Evolutionary conservation across 2,888 invertebrate genomes (phyloP).

Genomic region (Andrena minutula): DNA sequence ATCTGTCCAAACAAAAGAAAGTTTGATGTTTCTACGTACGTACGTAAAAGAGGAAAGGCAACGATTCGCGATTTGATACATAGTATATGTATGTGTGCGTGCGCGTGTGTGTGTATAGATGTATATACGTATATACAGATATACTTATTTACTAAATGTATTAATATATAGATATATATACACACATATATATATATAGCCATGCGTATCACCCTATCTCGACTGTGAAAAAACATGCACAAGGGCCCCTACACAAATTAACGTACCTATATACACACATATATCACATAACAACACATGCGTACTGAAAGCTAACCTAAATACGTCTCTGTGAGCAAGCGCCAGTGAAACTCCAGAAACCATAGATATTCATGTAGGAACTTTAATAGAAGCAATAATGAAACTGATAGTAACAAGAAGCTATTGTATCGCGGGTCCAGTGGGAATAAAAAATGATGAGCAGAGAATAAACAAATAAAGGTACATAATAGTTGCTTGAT

Average conservation of each 20-base stretch:
- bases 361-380: neutral
- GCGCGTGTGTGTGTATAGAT: no score
- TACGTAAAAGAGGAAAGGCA: no score
- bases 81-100: no score
- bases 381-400: neutral
- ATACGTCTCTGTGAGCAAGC: neutral
- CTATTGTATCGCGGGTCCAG: neutral
- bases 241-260: neutral
- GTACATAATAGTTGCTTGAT: neutral
- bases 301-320: slow-evolving; percentile 17
- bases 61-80: no score
- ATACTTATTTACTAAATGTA: no score
- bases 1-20: neutral
- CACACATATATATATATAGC: neutral
- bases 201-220: neutral
- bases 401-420: neutral
- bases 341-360: neutral
- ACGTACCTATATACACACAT: neutral
- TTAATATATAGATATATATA: no score
- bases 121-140: no score
- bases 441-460: no score
- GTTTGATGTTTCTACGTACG: neutral
- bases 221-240: neutral
- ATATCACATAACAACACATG: neutral
- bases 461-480: neutral